Evolutionary conservation across 2,113 vertebrate species (phyloP), one percentile per base, ranked within the genome.

Genomic region (Silurus asotus): DNA sequence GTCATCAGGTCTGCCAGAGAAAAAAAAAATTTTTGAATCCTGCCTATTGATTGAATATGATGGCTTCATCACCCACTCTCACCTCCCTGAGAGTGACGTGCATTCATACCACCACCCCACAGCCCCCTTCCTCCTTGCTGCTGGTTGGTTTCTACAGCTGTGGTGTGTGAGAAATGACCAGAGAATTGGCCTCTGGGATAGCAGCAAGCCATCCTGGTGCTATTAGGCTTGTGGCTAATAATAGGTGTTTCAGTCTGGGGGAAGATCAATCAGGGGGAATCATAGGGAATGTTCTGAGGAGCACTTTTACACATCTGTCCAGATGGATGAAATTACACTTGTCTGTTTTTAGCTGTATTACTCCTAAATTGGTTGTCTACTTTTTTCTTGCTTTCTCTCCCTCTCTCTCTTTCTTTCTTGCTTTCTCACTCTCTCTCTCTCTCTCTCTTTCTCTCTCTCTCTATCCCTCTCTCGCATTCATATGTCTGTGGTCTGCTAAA

Each of bases 191-290:
- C 94, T 95, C 94, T 94, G 93, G 93, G 93, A 94, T 94, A 96
- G 94, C 90, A 88, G 92, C 91, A 93, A 95, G 94, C 94, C 95
- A 95, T 96, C 95, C 95, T 95, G 95, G 93, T 96, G 94, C 95
- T 94, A 96, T 95, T 96, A 96, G 94, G 93, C 94, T 92, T 90
- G 94, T 94, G 94, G 95, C 95, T 96, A 95, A 96, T 96, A 96
- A 93, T 94, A 95, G 95, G 94, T 96, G 95, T 96, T 95, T 96
- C 93, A 95, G 93, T 93, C 93, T 93, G 93, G 93, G 94, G 92
- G 93, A 93, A 95, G 94, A 95, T 95, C 94, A 95, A 95, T 96
- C 95, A 95, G 93, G 92, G 92, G 92, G 94, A 94, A 94, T 94
- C 94, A 94, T 93, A 93, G 94, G 93, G 94, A 94, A 94, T 94